Evolutionary conservation across 2,888 invertebrate genomes (phyloP).

Genomic region (Noctua pronuba): DNA sequence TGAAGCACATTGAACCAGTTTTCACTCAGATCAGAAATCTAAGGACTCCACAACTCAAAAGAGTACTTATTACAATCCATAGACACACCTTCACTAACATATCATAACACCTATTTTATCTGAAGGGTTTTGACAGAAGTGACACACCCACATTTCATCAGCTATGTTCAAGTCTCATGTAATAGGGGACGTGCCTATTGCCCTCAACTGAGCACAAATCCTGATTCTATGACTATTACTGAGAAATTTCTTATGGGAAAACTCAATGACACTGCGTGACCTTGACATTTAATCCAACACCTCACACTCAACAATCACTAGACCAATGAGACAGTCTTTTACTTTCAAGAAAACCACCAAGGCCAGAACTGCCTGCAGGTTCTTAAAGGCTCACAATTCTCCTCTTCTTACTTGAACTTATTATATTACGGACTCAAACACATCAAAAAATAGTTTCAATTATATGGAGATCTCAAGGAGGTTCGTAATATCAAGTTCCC

Average conservation of each 20-base stretch:
- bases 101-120: too few species aligned
- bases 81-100: too few species aligned
- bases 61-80: too few species aligned
- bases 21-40: too few species aligned
- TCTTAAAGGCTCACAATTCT: neutral
- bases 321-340: neutral
- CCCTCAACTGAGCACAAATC: neutral
- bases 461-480: neutral
- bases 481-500: neutral
- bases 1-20: too few species aligned
- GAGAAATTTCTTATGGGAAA: neutral
- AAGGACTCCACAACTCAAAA: too few species aligned
- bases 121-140: too few species aligned
- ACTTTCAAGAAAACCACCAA: neutral
- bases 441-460: neutral
- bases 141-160: too few species aligned
- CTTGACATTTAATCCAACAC: neutral
- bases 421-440: neutral
- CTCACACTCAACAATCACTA: neutral
- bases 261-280: neutral
- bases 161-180: too few species aligned
- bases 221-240: neutral
- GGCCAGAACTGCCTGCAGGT: neutral
- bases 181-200: neutral
- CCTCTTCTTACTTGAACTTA: neutral